Percentiles rank a stretch among this genome's conserved stretches.
These are phyloP conservation scores for Rhamphomyia laevipes DNA, from an alignment of 2,888 invertebrate species.

Conservation along the genomic window DNA sequence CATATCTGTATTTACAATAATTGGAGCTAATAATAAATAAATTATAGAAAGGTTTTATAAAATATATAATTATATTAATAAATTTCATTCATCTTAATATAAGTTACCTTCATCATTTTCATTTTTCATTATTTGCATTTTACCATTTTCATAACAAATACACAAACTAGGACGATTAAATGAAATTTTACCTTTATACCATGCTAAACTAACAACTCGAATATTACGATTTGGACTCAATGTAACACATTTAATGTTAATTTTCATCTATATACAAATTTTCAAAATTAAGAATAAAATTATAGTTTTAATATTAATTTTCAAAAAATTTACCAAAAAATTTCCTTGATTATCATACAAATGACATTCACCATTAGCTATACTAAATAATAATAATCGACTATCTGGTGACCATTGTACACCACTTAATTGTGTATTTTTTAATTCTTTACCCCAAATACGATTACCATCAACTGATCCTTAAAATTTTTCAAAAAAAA, in stretches of 20 bases:
- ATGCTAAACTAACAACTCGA: conserved; percentile 65
- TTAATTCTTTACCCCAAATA: conserved; percentile 96
- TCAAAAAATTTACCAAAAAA: conserved; percentile 44
- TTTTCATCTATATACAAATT: conserved; percentile 66
- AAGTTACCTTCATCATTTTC: conserved; percentile 74
- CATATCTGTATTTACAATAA: conserved; percentile 74
- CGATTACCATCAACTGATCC: conserved; percentile 97
- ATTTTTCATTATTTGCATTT: conserved; percentile 77
- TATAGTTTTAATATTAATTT: background rate
- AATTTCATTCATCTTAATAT: background rate
- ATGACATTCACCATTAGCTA: conserved; percentile 85
- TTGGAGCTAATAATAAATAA: conserved; percentile 49
- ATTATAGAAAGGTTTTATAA: background rate
- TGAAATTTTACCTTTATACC: conserved; percentile 74
- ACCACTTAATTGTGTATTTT: conserved; percentile 65
- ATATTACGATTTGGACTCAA: conserved; percentile 42
- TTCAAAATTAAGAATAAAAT: conserved; percentile 10
- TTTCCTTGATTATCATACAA: conserved; percentile 89
- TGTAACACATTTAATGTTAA: conserved; percentile 49
- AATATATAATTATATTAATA: background rate
- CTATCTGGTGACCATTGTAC: conserved; percentile 98
- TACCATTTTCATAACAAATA: conserved; percentile 79
- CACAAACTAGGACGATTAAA: conserved; percentile 66
- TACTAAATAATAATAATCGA: conserved; percentile 75
- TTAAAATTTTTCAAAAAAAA: conserved; percentile 45